Conservation (phyloP, 2,797 vertebrate species). For the Cossypha dichroa region DNA sequence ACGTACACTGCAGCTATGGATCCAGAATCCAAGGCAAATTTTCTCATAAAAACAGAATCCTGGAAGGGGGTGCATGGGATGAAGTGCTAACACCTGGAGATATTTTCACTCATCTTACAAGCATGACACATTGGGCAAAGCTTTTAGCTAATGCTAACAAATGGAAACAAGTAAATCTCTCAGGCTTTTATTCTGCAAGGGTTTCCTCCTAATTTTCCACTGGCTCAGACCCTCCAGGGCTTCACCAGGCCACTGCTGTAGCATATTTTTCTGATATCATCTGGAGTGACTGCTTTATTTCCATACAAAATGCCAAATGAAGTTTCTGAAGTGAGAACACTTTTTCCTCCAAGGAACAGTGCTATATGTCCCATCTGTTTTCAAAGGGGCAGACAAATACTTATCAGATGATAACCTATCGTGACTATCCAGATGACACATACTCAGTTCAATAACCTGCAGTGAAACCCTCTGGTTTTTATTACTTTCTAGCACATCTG, state of each 20-base stretch:
- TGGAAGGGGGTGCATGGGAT: rapidly evolving
- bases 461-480: background rate
- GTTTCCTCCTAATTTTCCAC: background rate
- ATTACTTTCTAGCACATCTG: background rate
- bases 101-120: background rate
- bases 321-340: background rate
- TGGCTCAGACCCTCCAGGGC: background rate
- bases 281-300: background rate
- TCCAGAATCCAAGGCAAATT: background rate
- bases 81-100: background rate
- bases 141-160: background rate
- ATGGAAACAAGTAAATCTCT: background rate
- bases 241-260: background rate
- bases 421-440: background rate
- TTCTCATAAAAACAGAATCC: background rate
- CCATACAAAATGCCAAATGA: background rate
- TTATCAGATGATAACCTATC: background rate
- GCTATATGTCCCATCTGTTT: background rate
- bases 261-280: background rate
- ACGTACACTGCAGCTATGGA: background rate
- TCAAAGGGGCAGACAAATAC: background rate
- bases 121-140: background rate
- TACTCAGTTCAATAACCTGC: background rate
- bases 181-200: background rate
- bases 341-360: background rate